These are phyloP conservation scores for Lontra canadensis DNA, from an alignment of 2,113 vertebrate species.

Conservation along the genomic window DNA sequence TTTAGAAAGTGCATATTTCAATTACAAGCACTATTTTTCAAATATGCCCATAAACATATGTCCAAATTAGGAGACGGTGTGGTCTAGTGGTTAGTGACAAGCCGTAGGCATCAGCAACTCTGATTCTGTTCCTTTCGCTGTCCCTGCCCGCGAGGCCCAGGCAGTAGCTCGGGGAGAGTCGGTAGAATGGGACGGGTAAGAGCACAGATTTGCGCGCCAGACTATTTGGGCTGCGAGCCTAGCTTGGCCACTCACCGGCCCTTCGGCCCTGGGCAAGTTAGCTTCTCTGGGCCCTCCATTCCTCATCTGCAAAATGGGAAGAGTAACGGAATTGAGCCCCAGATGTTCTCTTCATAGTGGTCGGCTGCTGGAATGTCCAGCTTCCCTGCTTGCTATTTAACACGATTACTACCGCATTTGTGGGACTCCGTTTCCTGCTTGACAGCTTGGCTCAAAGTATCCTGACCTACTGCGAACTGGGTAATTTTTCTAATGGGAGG, in stretches of 20 bases:
- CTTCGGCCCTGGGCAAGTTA: neutral
- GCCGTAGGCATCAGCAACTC: neutral
- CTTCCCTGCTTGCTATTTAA: neutral
- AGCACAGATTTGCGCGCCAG: neutral
- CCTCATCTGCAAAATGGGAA: slow-evolving; percentile 15
- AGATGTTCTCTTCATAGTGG: neutral
- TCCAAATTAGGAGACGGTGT: slow-evolving; percentile 73
- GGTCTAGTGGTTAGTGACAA: slow-evolving; percentile 51
- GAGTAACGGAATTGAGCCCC: neutral
- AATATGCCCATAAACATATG: slow-evolving; percentile 58
- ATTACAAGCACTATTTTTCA: slow-evolving; percentile 74
- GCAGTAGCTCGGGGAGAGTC: neutral
- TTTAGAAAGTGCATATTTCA: slow-evolving; percentile 78
- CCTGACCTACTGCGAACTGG: neutral
- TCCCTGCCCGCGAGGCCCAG: neutral
- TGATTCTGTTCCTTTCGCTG: neutral
- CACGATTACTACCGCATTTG: neutral
- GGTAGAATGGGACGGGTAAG: accelerated
- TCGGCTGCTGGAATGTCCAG: neutral
- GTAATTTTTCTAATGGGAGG: neutral
- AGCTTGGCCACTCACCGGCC: neutral
- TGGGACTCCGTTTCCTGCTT: neutral
- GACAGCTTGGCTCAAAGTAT: neutral
- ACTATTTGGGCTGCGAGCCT: neutral
- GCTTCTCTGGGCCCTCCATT: neutral